Evolutionary conservation across 2,797 vertebrate species (phyloP), one percentile per base, ranked within the genome.

Genomic region (Hafferia zeledoni): DNA sequence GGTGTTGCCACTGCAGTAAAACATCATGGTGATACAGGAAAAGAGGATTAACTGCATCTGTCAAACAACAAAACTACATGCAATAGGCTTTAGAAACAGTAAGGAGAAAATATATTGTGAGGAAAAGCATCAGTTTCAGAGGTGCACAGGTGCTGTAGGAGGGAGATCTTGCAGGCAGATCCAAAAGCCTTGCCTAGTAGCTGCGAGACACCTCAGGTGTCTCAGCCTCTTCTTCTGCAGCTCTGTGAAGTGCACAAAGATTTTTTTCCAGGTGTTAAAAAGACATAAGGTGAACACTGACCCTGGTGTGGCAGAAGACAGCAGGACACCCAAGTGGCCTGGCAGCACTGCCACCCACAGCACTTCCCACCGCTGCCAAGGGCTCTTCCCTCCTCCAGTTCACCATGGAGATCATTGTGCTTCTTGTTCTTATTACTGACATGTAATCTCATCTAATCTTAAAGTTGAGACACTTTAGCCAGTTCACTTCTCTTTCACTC

Each of bases 341-440:
- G 55, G 70, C 20, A 65, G 84, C 5, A 4, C 12, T 9, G 43
- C 43, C 1, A 2, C 56, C 52, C 65, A 15, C 2, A 6, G 52
- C 14, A 23, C 5, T 39, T 9, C 23, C 50, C 8, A 22, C 17
- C 46, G 18, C 28, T 28, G 39, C 30, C 19, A 19, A 33, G 37
- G 37, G 60, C 25, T 69, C 79, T n/a, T 77, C 53, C 22, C 49
- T 64, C 13, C 33, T 23, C 50, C 1, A 2, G 15, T 5, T 41
- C 49, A 27, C n/a, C 3, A 5, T 0, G 2, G 31, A 76, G 17
- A 23, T 22, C 8, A 8, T 10, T 7, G 6, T 20, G 49, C 19
- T 57, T 14, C 18, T n/a, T 44, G 28, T 13, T 50, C 50, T 85
- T 43, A 28, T n/a, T 49, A 35, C 14, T 52, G 43, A 31, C 15